Evolutionary conservation across 64 coral and sea anemone genomes (phyloP), one percentile per base, ranked within the genome.

Genomic region (Pocillopora damicornis): DNA sequence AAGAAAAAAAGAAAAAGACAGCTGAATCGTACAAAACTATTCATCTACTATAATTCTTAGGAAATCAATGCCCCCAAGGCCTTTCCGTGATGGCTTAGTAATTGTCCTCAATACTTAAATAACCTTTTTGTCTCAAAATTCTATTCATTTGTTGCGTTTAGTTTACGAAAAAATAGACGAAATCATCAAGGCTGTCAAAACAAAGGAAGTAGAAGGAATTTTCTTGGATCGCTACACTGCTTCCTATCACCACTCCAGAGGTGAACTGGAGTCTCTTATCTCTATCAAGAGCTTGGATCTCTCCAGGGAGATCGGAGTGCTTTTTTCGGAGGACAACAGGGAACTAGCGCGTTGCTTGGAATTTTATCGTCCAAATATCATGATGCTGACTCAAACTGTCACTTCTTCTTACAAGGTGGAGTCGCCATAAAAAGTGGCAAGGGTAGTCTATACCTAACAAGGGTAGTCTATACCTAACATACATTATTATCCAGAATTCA

Each of bases 161-260:
- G 75, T 58, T 1, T 77, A 77, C 37, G 4, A 51, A 4, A 57
- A 14, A 56, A 77, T 77, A 56, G 75, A 77, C 5, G 75, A 77
- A 13, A 22, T 57, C 37, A 77, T 77, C 51, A 16, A 77, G 56
- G 75, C 75, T 51, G 37, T 77, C 17, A 45, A 77, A 42, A 8
- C 75, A 56, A 77, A 77, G 38, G 6, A 77, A 56, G 75, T 77
- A 56, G 35, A 77, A 6, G 87, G 87, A 66, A 89, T 67, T 10
- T 13, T 84, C 17, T n/a, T 79, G 13, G 76, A 79, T 23, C 76
- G 17, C 22, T 79, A 60, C 76, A 60, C 51, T 59, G 57, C 51
- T 60, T 59, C 57, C 4, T 79, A 59, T 79, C 26, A 79, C 26
- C 76, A 79, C 12, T 11, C 5, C 58, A 60, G 1, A 13, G 51